Conservation (phyloP, 2,113 vertebrate species). For the Chaetorhynchus papuensis region DNA sequence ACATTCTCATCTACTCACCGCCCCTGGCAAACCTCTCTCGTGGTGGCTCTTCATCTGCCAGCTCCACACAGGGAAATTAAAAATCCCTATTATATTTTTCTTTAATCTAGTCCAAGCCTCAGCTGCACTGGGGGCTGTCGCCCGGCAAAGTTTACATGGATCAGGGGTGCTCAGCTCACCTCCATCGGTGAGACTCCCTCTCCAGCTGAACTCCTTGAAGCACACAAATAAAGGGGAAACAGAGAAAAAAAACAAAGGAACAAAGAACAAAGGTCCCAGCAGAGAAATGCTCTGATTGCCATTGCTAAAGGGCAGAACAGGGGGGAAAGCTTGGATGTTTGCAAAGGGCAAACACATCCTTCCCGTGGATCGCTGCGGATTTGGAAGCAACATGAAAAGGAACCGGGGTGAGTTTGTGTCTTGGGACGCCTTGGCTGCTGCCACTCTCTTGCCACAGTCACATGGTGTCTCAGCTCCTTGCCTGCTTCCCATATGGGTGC, state of each 20-base stretch:
- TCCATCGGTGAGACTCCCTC: neutral
- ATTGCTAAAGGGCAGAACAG: neutral
- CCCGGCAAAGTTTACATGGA: neutral
- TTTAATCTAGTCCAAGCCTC: slow-evolving; percentile 38
- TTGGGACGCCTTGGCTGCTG: neutral
- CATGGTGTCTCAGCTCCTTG: neutral
- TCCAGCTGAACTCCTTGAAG: neutral
- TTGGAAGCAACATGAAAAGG: neutral
- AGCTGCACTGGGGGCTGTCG: neutral
- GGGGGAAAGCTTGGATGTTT: neutral
- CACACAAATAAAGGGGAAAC: neutral
- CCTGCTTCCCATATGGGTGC: neutral
- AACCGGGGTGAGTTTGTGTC: neutral
- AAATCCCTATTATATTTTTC: slow-evolving; percentile 35
- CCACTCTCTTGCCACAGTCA: neutral
- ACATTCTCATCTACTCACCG: slow-evolving; percentile 57
- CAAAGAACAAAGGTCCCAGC: neutral
- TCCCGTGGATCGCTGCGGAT: accelerated
- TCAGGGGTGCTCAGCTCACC: neutral
- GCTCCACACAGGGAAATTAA: slow-evolving; percentile 54
- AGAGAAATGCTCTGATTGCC: neutral
- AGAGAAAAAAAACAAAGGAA: neutral
- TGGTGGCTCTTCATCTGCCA: slow-evolving; percentile 47
- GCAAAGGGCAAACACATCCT: neutral
- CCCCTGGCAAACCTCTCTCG: slow-evolving; percentile 41